These are phyloP conservation scores for Baccha elongata DNA, from an alignment of 2,888 invertebrate species.

Conservation along the genomic window DNA sequence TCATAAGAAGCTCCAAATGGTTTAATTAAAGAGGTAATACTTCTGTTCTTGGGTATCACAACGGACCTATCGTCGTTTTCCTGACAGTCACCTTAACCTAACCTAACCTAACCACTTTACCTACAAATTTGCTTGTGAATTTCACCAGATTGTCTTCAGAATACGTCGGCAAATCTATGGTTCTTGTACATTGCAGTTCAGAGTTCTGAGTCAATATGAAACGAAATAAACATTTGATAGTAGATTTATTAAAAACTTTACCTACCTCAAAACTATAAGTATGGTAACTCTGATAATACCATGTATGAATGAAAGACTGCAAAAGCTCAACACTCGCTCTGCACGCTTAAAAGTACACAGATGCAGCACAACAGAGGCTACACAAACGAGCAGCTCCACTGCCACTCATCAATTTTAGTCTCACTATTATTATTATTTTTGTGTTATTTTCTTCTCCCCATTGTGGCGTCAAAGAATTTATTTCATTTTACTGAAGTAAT, in stretches of 20 bases:
- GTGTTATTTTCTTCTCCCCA: constrained; percentile 67
- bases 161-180: too few species aligned
- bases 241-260: constrained; percentile 10
- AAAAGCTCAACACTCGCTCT: constrained; percentile 59
- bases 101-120: too few species aligned
- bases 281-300: constrained; percentile 16
- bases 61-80: too few species aligned
- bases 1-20: too few species aligned
- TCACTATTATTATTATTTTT: constrained; percentile 73
- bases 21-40: too few species aligned
- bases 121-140: too few species aligned
- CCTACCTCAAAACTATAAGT: constrained; percentile 10
- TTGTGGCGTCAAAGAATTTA: constrained; percentile 74
- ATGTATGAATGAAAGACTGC: constrained; percentile 71
- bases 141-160: too few species aligned
- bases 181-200: too few species aligned
- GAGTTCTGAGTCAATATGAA: too few species aligned
- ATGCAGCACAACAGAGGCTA: constrained; percentile 58
- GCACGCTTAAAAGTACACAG: constrained; percentile 27
- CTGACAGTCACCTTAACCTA: too few species aligned
- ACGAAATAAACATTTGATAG: too few species aligned
- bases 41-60: too few species aligned
- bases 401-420: constrained; percentile 70
- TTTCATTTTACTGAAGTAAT: constrained; percentile 73
- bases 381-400: constrained; percentile 46